Evolutionary conservation across 2,113 vertebrate species (phyloP).

Genomic region (Dasypus novemcinctus): DNA sequence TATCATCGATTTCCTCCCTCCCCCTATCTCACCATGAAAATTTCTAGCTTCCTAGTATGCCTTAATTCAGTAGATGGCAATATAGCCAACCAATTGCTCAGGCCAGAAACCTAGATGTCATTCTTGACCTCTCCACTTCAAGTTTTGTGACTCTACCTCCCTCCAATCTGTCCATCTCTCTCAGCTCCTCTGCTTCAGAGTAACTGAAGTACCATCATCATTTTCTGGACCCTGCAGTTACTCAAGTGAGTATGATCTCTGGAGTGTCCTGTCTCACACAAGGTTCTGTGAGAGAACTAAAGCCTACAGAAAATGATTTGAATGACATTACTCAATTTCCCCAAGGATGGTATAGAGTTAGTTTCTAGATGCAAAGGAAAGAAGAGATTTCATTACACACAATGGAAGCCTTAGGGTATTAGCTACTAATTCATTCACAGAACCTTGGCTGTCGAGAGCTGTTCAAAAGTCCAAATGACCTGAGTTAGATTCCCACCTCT

Average conservation of each 20-base stretch:
- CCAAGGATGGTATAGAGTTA: not conserved
- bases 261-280: not conserved
- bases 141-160: fast-evolving
- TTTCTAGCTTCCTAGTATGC: not conserved
- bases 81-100: not conserved
- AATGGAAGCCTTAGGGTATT: not conserved
- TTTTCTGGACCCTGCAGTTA: not conserved
- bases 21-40: not conserved
- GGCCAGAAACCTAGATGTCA: too few relatives aligned
- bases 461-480: not conserved
- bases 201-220: not conserved
- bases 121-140: not conserved
- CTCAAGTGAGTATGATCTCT: not conserved
- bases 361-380: not conserved
- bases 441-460: not conserved
- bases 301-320: not conserved
- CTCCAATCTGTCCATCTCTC: not conserved
- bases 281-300: not conserved
- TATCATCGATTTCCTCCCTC: not conserved
- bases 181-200: not conserved
- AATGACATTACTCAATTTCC: not conserved
- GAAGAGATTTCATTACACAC: not conserved
- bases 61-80: not conserved
- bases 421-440: not conserved
- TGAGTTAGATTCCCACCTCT: not conserved